Percentiles rank a stretch among this genome's conserved stretches.
Evolutionary conservation across 2,888 invertebrate genomes (phyloP).

Genomic region (Tetanocera ferruginea): DNA sequence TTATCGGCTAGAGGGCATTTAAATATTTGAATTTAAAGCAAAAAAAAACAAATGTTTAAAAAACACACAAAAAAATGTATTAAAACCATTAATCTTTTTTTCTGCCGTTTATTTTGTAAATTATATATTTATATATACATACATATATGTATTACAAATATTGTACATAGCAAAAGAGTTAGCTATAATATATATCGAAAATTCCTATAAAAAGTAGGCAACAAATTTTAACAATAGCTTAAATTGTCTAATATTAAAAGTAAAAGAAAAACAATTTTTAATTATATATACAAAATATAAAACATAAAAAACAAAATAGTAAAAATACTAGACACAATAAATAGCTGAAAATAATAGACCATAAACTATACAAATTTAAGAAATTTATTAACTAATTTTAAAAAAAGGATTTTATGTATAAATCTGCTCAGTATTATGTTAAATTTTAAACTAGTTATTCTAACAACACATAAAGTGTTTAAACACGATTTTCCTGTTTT

Average conservation of each 20-base stretch:
- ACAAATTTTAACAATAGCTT: not conserved
- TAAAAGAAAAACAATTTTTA: no score
- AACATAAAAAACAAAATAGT: slow-evolving; percentile 22
- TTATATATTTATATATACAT: no score
- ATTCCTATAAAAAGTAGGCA: not conserved
- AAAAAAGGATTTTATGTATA: slow-evolving; percentile 12
- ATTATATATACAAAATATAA: no score
- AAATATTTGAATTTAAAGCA: no score
- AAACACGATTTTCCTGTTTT: slow-evolving; percentile 46
- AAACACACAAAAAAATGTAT: no score
- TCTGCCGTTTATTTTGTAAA: no score
- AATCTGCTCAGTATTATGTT: slow-evolving; percentile 69
- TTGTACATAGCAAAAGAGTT: not conserved
- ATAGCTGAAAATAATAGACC: not conserved
- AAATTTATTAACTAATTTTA: not conserved
- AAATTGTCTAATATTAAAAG: not conserved
- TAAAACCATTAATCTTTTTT: no score
- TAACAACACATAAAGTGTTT: slow-evolving; percentile 43
- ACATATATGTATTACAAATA: not conserved
- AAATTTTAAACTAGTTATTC: slow-evolving; percentile 65
- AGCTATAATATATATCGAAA: not conserved
- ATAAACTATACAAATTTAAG: not conserved
- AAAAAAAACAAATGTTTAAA: no score
- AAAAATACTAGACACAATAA: slow-evolving; percentile 29
- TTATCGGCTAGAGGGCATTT: no score